phyloP scores from a whole-genome alignment of 2,797 vertebrate species.

The Melanotaenia trifasciata region DNA sequence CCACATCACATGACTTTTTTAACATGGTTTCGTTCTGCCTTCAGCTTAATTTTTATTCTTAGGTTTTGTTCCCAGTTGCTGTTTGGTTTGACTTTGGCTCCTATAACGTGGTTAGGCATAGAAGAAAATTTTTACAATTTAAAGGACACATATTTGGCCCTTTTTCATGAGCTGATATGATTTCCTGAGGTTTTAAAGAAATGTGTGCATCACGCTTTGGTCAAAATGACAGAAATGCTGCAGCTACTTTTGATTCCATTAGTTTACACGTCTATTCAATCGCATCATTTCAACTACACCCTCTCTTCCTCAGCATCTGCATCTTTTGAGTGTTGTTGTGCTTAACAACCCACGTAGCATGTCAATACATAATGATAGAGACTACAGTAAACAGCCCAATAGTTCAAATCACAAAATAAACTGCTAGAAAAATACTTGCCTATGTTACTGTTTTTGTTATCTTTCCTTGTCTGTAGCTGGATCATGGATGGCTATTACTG shows the following conservation, averaged over 20 bases:
- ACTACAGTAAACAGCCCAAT: background rate
- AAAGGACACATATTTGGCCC: background rate
- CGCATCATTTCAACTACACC: background rate
- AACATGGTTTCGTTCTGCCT: background rate
- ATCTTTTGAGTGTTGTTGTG: background rate
- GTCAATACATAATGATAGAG: background rate
- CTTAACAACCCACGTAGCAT: background rate
- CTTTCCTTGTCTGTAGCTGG: background rate
- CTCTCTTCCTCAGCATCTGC: background rate
- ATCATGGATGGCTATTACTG: background rate
- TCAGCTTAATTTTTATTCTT: background rate
- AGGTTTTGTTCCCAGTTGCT: background rate
- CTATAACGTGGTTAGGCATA: background rate
- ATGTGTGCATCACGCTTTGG: background rate
- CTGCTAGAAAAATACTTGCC: background rate
- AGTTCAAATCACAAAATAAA: background rate
- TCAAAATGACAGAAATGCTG: background rate
- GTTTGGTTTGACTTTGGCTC: background rate
- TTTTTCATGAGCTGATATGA: background rate
- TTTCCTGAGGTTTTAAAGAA: background rate
- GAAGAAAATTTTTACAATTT: background rate
- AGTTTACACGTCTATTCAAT: background rate
- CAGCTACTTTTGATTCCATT: background rate
- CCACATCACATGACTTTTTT: background rate
- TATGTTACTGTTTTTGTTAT: background rate